These are phyloP conservation scores for Liodrosophila aerea DNA, from an alignment of 2,888 invertebrate species.

Conservation along the genomic window DNA sequence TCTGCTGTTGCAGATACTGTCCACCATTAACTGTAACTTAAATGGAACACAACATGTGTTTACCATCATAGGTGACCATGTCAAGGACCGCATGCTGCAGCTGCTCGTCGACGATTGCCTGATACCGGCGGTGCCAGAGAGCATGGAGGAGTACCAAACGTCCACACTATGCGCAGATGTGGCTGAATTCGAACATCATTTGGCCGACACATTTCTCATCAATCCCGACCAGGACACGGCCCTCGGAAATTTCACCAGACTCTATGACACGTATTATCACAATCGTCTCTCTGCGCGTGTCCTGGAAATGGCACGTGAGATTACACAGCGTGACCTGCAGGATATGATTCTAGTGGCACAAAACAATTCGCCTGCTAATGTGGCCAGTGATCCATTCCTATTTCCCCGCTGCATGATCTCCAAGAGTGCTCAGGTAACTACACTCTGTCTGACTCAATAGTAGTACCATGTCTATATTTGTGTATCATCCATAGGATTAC, in stretches of 20 bases:
- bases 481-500: conserved; percentile 64
- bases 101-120: conserved; percentile 89
- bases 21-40: conserved; percentile 78
- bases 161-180: conserved; percentile 87
- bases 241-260: conserved; percentile 87
- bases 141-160: conserved; percentile 87
- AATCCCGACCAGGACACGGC: conserved; percentile 83
- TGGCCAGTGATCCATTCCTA: conserved; percentile 73
- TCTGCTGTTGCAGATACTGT: conserved; percentile 71
- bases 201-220: conserved; percentile 85
- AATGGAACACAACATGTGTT: conserved; percentile 76
- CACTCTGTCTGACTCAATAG: too few species aligned
- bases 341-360: conserved; percentile 86
- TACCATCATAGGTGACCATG: conserved; percentile 84
- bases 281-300: conserved; percentile 89
- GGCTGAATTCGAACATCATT: conserved; percentile 86
- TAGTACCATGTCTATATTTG: too few species aligned
- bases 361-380: conserved; percentile 75
- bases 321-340: conserved; percentile 92
- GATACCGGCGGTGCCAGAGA: conserved; percentile 89
- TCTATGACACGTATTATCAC: conserved; percentile 90
- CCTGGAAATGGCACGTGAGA: conserved; percentile 86
- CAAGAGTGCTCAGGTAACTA: conserved; percentile 82
- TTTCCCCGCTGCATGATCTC: conserved; percentile 82
- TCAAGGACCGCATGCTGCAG: conserved; percentile 85